Conservation (phyloP, 2,888 invertebrate species). For the Clostera curtula region DNA sequence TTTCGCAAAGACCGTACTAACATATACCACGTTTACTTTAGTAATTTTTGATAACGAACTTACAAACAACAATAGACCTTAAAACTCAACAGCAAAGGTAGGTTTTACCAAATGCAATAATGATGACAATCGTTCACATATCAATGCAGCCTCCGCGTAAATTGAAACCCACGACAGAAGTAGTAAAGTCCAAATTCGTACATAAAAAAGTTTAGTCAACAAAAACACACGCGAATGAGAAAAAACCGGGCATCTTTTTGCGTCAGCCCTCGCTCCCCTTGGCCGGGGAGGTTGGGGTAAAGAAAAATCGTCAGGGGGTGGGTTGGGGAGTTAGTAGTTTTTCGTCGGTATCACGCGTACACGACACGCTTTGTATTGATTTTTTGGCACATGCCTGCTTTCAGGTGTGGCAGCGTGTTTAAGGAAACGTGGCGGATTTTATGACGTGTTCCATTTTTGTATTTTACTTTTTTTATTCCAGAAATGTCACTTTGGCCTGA, state of each 20-base stretch:
- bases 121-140: constrained; percentile 61
- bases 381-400: constrained; percentile 60
- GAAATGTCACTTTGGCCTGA: no score
- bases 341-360: constrained; percentile 70
- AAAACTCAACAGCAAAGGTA: constrained; percentile 6
- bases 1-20: constrained; percentile 47
- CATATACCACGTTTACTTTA: constrained; percentile 55
- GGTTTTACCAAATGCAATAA: constrained; percentile 19
- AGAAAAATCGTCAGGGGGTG: constrained; percentile 54
- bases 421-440: constrained; percentile 22
- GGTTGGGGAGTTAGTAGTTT: constrained; percentile 58
- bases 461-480: no score
- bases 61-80: constrained; percentile 23
- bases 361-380: constrained; percentile 69
- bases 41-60: constrained; percentile 32
- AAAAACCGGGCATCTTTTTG: constrained; percentile 70
- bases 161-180: constrained; percentile 17
- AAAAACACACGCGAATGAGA: constrained; percentile 59
- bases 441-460: no score
- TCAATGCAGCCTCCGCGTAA: constrained; percentile 17
- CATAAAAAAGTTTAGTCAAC: constrained; percentile 40
- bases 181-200: constrained; percentile 22
- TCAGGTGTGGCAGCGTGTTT: constrained; percentile 50
- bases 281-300: constrained; percentile 49
- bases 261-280: constrained; percentile 54